phyloP scores from a whole-genome alignment of 1,140 invertebrate genomes.

The Drosophila repleta region DNA sequence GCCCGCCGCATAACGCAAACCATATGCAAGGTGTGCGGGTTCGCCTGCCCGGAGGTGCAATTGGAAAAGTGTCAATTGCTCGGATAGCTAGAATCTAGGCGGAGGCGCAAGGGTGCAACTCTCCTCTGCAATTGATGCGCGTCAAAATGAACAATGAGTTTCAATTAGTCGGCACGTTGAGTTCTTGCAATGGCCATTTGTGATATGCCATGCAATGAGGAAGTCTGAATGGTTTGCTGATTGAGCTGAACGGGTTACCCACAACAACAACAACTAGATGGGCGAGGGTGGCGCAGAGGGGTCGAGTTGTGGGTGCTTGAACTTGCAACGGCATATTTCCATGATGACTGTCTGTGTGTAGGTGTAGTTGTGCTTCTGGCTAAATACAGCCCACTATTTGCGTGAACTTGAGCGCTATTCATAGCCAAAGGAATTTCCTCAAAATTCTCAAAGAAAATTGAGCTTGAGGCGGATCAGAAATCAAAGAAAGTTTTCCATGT shows the following conservation, averaged over 20 bases:
- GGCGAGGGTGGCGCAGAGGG: background rate
- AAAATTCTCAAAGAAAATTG: conserved; percentile 19
- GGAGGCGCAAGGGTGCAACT: background rate
- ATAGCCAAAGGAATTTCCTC: conserved; percentile 14
- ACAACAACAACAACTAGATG: too few species aligned
- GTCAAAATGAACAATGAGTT: conserved; percentile 80
- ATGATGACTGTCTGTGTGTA: background rate
- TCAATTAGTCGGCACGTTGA: conserved; percentile 69
- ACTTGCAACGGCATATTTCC: conserved; percentile 29
- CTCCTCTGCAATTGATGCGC: conserved; percentile 62
- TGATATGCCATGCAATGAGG: conserved; percentile 56
- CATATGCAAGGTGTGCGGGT: conserved; percentile 52
- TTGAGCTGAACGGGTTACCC: conserved; percentile 55
- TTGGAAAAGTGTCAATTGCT: conserved; percentile 80
- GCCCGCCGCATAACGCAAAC: conserved; percentile 49
- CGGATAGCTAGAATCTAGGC: conserved; percentile 15
- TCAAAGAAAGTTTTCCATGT: background rate
- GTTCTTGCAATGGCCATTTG: conserved; percentile 48
- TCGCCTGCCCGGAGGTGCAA: conserved; percentile 55
- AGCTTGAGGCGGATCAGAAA: background rate
- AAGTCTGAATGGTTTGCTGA: conserved; percentile 72
- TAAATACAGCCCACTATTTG: conserved; percentile 10
- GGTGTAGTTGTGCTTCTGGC: background rate
- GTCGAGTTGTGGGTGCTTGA: conserved; percentile 33
- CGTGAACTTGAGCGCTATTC: conserved; percentile 23